Evolutionary conservation across 2,797 vertebrate genomes (phyloP).

Genomic region (Ciconia nigra): DNA sequence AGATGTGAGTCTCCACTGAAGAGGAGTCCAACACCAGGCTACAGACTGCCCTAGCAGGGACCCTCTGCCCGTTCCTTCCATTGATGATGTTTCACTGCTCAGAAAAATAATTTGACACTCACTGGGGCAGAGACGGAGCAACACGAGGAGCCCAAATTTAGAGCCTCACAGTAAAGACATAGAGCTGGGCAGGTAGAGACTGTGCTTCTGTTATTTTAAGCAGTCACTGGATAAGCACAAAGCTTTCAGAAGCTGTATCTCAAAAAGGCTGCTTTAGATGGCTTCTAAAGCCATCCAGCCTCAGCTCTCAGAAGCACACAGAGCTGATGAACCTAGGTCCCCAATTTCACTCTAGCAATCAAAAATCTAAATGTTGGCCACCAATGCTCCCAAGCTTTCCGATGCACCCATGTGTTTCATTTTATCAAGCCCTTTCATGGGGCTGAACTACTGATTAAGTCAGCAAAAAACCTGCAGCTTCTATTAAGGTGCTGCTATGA

Average conservation of each 20-base stretch:
- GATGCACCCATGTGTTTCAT: not conserved
- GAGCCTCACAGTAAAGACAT: not conserved
- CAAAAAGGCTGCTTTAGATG: not conserved
- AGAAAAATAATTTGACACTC: slow-evolving; percentile 6
- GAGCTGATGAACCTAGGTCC: not conserved
- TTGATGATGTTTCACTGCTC: not conserved
- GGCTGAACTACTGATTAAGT: not conserved
- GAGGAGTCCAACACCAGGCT: not conserved
- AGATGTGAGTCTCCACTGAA: not conserved
- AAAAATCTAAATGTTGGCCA: not conserved
- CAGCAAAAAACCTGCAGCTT: not conserved
- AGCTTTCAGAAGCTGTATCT: not conserved
- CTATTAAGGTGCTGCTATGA: not conserved
- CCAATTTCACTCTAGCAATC: not conserved
- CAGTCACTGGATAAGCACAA: not conserved
- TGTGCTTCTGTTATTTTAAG: not conserved
- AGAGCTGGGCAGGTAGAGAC: not conserved
- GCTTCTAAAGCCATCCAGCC: not conserved
- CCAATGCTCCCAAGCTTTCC: not conserved
- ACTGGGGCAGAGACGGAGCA: not conserved
- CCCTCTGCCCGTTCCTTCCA: not conserved
- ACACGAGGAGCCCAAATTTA: not conserved
- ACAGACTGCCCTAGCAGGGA: not conserved
- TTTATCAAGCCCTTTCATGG: not conserved
- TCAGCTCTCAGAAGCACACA: not conserved